Conservation (phyloP, 2,888 invertebrate species). For the Aproaerema taeniolella region DNA sequence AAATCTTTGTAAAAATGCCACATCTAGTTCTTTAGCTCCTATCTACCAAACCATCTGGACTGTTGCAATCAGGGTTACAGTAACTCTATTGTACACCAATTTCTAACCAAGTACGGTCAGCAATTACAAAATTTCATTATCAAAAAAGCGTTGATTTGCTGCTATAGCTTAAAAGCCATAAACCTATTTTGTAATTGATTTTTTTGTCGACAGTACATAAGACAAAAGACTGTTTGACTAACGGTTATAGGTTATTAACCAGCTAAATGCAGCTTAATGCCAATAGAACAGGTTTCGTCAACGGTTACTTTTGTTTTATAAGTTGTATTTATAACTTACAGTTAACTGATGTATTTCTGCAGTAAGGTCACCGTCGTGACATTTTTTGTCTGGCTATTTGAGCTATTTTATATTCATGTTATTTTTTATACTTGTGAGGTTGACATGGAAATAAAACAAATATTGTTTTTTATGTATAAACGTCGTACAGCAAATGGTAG, state of each 20-base stretch:
- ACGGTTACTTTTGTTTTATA: constrained; percentile 6
- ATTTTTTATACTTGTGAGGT: too few relatives aligned
- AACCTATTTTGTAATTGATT: constrained; percentile 17
- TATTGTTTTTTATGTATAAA: too few relatives aligned
- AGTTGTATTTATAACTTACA: constrained; percentile 10
- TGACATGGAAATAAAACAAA: too few relatives aligned
- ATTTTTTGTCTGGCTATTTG: too few relatives aligned
- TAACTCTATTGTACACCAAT: neutral
- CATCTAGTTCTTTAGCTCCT: too few relatives aligned
- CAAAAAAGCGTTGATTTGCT: too few relatives aligned
- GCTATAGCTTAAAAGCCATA: neutral
- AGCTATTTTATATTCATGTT: too few relatives aligned
- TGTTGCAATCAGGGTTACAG: constrained; percentile 3
- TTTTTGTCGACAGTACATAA: neutral
- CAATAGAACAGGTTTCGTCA: constrained; percentile 7
- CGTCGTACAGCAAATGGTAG: too few relatives aligned
- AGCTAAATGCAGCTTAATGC: constrained; percentile 11
- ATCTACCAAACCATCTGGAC: neutral
- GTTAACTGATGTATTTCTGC: constrained; percentile 4
- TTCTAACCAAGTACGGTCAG: too few relatives aligned
- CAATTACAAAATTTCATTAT: too few relatives aligned
- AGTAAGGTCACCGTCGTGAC: too few relatives aligned
- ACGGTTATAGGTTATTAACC: constrained; percentile 16
- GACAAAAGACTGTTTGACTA: constrained; percentile 14
- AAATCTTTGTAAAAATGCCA: too few relatives aligned